phyloP scores from a whole-genome alignment of 2,888 invertebrate genomes.

The Ochropleura plecta region DNA sequence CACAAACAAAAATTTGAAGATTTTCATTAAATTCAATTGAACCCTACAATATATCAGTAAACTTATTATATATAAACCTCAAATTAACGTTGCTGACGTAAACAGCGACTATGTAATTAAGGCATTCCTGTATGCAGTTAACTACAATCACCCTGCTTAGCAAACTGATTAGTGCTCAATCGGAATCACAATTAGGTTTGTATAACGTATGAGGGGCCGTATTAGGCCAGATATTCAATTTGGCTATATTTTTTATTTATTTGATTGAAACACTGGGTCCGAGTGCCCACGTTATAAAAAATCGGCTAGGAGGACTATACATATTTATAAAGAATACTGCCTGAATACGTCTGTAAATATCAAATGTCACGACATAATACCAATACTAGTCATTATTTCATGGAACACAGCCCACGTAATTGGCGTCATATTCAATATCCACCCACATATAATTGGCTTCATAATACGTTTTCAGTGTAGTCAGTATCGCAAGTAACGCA shows the following conservation, averaged over 20 bases:
- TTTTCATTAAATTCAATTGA: neutral
- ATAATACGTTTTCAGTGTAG: constrained; percentile 8
- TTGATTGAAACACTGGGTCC: no score
- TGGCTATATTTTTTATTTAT: no score
- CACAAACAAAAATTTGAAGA: neutral
- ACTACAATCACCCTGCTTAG: neutral
- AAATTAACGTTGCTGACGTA: neutral
- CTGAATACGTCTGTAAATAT: neutral
- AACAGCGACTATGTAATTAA: neutral
- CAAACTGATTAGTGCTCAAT: neutral
- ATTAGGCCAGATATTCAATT: neutral
- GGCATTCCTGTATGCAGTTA: neutral
- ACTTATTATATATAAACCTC: neutral
- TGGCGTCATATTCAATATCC: constrained; percentile 23
- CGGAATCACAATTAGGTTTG: neutral
- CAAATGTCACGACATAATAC: constrained; percentile 7
- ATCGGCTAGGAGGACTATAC: no score
- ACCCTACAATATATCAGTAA: neutral
- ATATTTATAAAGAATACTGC: no score
- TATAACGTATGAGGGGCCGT: neutral
- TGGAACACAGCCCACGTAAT: constrained; percentile 12
- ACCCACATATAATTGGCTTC: constrained; percentile 7
- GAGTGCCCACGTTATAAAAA: no score
- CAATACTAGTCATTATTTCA: constrained; percentile 26
- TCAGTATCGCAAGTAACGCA: constrained; percentile 4